Evolutionary conservation across 1,140 invertebrate species (phyloP).

Genomic region (Belonocnema kinseyi): DNA sequence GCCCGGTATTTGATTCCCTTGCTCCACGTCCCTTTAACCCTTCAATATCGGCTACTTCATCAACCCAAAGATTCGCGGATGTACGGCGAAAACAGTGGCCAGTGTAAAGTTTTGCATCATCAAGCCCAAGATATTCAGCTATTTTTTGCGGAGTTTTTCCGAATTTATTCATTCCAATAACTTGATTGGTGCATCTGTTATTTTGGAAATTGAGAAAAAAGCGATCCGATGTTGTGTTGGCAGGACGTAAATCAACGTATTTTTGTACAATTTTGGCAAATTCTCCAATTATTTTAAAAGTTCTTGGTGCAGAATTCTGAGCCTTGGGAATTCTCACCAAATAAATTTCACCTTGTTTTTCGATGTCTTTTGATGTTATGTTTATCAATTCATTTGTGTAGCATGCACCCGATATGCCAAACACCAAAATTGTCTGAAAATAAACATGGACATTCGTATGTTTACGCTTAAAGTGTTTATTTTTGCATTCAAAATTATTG

Average conservation of each 20-base stretch:
- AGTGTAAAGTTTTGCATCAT: background rate
- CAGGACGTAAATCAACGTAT: conserved; percentile 22
- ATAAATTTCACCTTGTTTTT: conserved; percentile 6
- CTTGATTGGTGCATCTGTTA: conserved; percentile 15
- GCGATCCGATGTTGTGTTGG: conserved; percentile 22
- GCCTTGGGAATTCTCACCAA: conserved; percentile 20
- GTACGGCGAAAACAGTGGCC: conserved; percentile 34
- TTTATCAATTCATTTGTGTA: conserved; percentile 17
- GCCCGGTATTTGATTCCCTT: background rate
- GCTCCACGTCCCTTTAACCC: conserved; percentile 24
- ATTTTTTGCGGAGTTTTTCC: background rate
- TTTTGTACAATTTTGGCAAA: conserved; percentile 26
- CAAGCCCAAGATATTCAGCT: conserved; percentile 25
- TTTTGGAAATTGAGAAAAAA: conserved; percentile 38
- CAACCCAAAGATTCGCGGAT: conserved; percentile 22
- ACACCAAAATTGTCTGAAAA: conserved; percentile 36
- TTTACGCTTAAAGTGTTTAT: too few relatives aligned
- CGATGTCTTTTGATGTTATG: conserved; percentile 21
- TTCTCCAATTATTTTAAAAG: conserved; percentile 33
- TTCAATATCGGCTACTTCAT: background rate
- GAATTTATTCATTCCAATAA: conserved; percentile 34
- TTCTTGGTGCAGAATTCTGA: conserved; percentile 3
- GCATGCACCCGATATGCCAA: conserved; percentile 27
- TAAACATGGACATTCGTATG: background rate
- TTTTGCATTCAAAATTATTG: too few relatives aligned